Conservation (phyloP, 2,888 invertebrate species). For the Operophtera brumata region DNA sequence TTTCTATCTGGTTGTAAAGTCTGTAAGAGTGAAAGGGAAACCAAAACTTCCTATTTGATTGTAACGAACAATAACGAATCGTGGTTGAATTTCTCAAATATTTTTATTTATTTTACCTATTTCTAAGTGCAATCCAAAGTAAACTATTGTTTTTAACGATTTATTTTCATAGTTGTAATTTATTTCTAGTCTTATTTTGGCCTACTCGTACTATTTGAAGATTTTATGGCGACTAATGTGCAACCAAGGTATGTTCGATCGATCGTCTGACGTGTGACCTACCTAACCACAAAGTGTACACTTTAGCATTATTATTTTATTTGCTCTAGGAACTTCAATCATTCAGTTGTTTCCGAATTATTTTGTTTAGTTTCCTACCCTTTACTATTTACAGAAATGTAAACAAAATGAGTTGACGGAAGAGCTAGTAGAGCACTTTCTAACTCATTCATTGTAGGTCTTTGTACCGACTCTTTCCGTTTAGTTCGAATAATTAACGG, state of each 20-base stretch:
- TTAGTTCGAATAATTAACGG: constrained; percentile 77
- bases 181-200: constrained; percentile 39
- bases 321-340: background rate
- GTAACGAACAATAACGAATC: constrained; percentile 78
- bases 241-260: constrained; percentile 72
- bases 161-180: constrained; percentile 42
- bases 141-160: constrained; percentile 39
- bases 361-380: background rate
- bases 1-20: constrained; percentile 36
- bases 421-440: background rate
- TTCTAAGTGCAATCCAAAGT: constrained; percentile 56
- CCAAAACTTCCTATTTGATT: constrained; percentile 61
- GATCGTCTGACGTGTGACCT: constrained; percentile 56
- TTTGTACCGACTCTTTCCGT: constrained; percentile 40
- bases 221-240: constrained; percentile 64
- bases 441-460: background rate
- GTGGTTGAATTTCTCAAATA: constrained; percentile 61
- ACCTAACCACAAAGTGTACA: constrained; percentile 49
- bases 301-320: background rate
- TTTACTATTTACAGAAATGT: constrained; percentile 4
- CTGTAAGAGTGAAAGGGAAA: constrained; percentile 42
- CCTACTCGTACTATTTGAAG: constrained; percentile 30
- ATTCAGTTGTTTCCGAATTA: constrained; percentile 3
- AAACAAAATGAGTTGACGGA: background rate
- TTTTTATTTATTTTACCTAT: constrained; percentile 61